Conservation (phyloP, 2,888 invertebrate species). For the Cetonia aurata region DNA sequence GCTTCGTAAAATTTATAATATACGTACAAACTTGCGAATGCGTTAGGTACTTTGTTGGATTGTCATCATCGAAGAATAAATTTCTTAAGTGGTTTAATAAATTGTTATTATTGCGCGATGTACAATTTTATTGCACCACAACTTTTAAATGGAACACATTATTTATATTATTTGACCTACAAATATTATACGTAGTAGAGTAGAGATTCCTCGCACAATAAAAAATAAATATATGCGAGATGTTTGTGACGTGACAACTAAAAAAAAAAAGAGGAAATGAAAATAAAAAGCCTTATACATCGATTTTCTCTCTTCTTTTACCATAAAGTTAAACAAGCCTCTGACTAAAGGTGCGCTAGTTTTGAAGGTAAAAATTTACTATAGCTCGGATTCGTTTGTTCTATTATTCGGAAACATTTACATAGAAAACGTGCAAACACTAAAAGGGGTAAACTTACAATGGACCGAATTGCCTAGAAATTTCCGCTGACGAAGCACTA, state of each 20-base stretch:
- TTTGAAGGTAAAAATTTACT: slow-evolving; percentile 16
- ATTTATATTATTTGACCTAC: slow-evolving; percentile 37
- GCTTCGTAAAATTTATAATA: too few relatives aligned
- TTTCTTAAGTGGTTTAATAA: too few relatives aligned
- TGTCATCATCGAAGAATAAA: too few relatives aligned
- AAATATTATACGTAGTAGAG: background rate
- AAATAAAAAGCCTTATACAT: slow-evolving; percentile 43
- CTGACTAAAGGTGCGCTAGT: background rate
- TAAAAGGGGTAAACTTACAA: slow-evolving; percentile 31
- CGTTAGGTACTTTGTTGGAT: too few relatives aligned
- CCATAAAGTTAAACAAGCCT: slow-evolving; percentile 25
- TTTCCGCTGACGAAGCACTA: slow-evolving; percentile 27
- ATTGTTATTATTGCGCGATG: too few relatives aligned
- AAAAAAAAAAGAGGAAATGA: slow-evolving; percentile 42
- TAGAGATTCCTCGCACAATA: slow-evolving; percentile 15
- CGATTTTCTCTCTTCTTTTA: slow-evolving; percentile 12
- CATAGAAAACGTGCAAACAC: slow-evolving; percentile 23
- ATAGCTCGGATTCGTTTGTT: slow-evolving; percentile 6
- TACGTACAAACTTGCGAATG: too few relatives aligned
- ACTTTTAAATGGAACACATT: background rate
- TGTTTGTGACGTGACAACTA: slow-evolving; percentile 42
- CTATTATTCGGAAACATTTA: slow-evolving; percentile 22
- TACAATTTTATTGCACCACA: too few relatives aligned
- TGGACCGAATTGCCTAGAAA: slow-evolving; percentile 28
- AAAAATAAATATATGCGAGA: slow-evolving; percentile 43